Conservation (phyloP, 2,797 vertebrate species). For the Sebastes hubbsi region DNA sequence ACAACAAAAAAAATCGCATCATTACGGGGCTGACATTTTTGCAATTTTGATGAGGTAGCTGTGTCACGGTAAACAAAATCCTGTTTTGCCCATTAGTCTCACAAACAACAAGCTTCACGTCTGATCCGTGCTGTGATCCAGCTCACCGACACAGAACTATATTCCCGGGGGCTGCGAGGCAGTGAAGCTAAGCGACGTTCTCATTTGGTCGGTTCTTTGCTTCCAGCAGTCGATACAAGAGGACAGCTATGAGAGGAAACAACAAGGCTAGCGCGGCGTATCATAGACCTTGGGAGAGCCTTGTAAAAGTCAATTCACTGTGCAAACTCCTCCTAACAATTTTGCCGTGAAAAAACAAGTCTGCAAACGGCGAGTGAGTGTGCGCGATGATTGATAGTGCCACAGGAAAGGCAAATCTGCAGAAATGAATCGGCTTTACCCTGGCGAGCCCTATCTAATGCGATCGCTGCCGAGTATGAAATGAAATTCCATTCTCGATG, state of each 20-base stretch:
- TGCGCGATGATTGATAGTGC: slow-evolving; percentile 52
- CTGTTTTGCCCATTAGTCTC: slow-evolving; percentile 64
- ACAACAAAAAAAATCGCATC: background rate
- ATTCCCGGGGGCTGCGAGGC: slow-evolving; percentile 75
- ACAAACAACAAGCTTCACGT: slow-evolving; percentile 54
- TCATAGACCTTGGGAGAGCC: slow-evolving; percentile 67
- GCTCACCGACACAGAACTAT: slow-evolving; percentile 75
- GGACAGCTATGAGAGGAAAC: slow-evolving; percentile 56
- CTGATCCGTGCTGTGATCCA: slow-evolving; percentile 73
- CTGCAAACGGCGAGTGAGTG: slow-evolving; percentile 15
- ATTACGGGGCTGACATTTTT: slow-evolving; percentile 9
- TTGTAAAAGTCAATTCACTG: slow-evolving; percentile 74
- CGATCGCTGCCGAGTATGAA: slow-evolving; percentile 62
- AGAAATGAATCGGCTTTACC: slow-evolving; percentile 70
- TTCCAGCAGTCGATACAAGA: slow-evolving; percentile 46
- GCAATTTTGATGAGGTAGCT: slow-evolving; percentile 58
- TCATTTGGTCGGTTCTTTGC: slow-evolving; percentile 62
- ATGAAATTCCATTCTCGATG: slow-evolving; percentile 72
- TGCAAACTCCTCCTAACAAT: slow-evolving; percentile 57
- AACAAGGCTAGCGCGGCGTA: slow-evolving; percentile 46
- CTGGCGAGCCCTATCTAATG: slow-evolving; percentile 69
- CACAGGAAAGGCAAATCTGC: slow-evolving; percentile 65
- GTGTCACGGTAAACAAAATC: slow-evolving; percentile 44
- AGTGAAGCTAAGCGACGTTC: slow-evolving; percentile 76
- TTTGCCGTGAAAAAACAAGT: slow-evolving; percentile 44